Evolutionary conservation across 2,888 invertebrate genomes (phyloP).

Genomic region (Melinopterus prodromus): DNA sequence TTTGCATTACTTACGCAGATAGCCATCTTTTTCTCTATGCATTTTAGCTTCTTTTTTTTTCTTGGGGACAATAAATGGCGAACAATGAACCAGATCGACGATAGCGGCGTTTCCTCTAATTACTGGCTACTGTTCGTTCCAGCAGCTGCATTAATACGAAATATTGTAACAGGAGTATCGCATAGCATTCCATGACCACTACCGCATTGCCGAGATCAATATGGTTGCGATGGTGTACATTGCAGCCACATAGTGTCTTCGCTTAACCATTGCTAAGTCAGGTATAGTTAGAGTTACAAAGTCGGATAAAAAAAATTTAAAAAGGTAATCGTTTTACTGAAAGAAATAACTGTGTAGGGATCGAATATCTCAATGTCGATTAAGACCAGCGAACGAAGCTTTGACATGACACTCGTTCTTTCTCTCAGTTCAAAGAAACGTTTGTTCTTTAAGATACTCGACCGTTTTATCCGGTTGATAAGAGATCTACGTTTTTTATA

Average conservation of each 20-base stretch:
- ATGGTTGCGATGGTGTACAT: background rate
- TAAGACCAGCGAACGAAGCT: too few species aligned
- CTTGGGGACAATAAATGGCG: background rate
- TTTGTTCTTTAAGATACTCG: too few species aligned
- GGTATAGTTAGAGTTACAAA: too few species aligned
- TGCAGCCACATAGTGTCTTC: background rate
- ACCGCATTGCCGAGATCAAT: background rate
- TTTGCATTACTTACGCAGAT: constrained; percentile 15
- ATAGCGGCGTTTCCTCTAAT: background rate
- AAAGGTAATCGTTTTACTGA: too few species aligned
- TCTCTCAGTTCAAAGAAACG: too few species aligned
- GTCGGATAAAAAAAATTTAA: too few species aligned
- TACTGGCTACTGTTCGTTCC: background rate
- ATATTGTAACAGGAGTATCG: background rate
- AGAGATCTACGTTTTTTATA: too few species aligned
- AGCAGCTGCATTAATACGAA: background rate
- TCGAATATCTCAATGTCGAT: too few species aligned
- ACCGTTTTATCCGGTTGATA: too few species aligned
- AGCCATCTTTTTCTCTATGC: constrained; percentile 17
- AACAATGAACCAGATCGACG: background rate
- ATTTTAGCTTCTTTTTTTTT: constrained; percentile 10
- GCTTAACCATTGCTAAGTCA: too few species aligned
- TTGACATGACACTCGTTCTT: too few species aligned
- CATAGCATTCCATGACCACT: background rate
- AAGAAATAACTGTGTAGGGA: too few species aligned